Evolutionary conservation across 2,888 invertebrate genomes (phyloP).

Genomic region (Pterostichus madidus): DNA sequence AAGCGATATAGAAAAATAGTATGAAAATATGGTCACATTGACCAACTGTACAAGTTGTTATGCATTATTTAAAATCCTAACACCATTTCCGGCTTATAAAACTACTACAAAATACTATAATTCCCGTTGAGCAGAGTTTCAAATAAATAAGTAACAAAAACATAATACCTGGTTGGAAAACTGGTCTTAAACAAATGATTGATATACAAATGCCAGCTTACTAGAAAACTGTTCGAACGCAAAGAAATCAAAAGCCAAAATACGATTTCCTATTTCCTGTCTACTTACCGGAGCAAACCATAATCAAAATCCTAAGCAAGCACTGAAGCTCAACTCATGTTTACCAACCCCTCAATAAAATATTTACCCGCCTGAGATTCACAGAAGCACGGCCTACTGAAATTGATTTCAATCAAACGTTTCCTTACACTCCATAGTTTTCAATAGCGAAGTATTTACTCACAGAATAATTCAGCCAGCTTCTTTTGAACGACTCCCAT

Average conservation of each 20-base stretch:
- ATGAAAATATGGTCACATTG: too few species aligned
- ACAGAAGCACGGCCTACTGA: constrained; percentile 35
- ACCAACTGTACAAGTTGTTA: too few species aligned
- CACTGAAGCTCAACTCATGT: constrained; percentile 58
- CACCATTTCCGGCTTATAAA: too few species aligned
- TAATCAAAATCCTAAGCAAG: constrained; percentile 49
- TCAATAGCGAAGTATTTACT: constrained; percentile 48
- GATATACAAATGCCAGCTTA: not conserved
- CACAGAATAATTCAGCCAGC: constrained; percentile 32
- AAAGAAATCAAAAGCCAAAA: constrained; percentile 42
- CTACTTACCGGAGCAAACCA: constrained; percentile 26
- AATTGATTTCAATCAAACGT: constrained; percentile 51
- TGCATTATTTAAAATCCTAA: too few species aligned
- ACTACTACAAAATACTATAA: too few species aligned
- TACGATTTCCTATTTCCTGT: constrained; percentile 13
- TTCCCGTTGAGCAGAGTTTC: too few species aligned
- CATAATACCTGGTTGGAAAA: not conserved
- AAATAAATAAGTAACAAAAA: not conserved
- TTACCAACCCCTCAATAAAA: constrained; percentile 63
- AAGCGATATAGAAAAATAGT: too few species aligned
- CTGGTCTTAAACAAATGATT: not conserved
- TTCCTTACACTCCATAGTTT: constrained; percentile 54
- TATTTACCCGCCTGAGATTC: constrained; percentile 53
- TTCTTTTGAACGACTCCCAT: constrained; percentile 15
- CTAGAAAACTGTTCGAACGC: not conserved